Percentiles rank a stretch among this genome's conserved stretches.
Conservation (phyloP, 2,797 vertebrate genomes). For the Poeciliopsis presidionis region DNA sequence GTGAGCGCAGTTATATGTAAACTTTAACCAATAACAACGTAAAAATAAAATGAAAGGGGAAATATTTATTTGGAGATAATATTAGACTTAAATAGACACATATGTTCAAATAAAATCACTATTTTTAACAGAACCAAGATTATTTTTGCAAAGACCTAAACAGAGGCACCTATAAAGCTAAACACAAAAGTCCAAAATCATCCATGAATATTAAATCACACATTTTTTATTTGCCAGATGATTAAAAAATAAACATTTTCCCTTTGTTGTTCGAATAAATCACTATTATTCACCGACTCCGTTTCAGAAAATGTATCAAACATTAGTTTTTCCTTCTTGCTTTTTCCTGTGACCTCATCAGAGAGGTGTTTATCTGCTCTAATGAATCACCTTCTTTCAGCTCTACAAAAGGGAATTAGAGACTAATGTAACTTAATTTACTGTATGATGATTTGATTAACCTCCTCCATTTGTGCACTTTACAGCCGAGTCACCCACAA, state of each 20-base stretch:
- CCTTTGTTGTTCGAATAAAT: not conserved
- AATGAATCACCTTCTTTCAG: conserved; percentile 20
- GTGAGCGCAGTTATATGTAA: not conserved
- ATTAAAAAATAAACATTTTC: not conserved
- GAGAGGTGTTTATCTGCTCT: not conserved
- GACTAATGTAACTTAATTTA: conserved; percentile 23
- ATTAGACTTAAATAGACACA: not conserved
- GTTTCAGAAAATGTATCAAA: not conserved
- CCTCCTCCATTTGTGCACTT: conserved; percentile 29
- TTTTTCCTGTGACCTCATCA: not conserved
- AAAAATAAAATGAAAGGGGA: not conserved
- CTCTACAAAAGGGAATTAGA: conserved; percentile 7
- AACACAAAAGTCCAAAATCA: not conserved
- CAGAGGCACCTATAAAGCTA: not conserved
- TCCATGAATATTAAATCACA: not conserved
- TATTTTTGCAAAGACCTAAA: not conserved
- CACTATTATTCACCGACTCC: not conserved
- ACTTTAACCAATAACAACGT: not conserved
- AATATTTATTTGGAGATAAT: not conserved
- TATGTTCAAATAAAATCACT: not conserved
- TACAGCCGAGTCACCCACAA: conserved; percentile 14
- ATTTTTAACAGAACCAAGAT: not conserved
- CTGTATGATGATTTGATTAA: conserved; percentile 31
- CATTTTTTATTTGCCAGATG: not conserved
- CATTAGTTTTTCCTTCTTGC: not conserved